Conservation (phyloP, 92 coral and sea anemone species). For the Parazoanthus swiftii region DNA sequence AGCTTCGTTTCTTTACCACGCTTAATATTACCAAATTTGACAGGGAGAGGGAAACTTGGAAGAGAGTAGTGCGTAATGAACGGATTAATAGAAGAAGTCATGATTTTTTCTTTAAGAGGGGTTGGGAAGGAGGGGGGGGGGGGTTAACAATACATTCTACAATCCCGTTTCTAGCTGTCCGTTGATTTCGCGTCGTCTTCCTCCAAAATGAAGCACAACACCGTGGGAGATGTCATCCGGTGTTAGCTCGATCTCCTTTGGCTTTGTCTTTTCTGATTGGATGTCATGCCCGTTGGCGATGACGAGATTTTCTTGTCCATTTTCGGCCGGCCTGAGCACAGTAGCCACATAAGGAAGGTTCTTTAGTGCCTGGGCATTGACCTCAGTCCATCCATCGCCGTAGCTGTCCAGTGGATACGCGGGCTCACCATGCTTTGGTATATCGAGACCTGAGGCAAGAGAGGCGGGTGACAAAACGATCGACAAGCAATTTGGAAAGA, state of each 20-base stretch:
- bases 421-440: constrained; percentile 91
- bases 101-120: no score
- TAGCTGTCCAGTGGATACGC: constrained; percentile 84
- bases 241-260: neutral
- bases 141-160: no score
- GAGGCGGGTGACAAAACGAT: no score
- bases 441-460: constrained; percentile 65
- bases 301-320: neutral
- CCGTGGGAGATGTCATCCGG: neutral
- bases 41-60: no score
- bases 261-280: neutral
- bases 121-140: no score
- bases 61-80: no score
- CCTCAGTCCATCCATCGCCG: constrained; percentile 76
- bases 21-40: no score
- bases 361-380: neutral
- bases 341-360: neutral
- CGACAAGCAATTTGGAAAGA: no score
- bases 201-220: neutral
- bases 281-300: neutral
- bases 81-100: no score
- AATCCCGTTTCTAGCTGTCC: neutral
- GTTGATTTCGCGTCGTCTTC: neutral
- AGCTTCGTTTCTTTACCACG: no score
- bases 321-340: neutral